These are phyloP conservation scores for Leucopsar rothschildi DNA, from an alignment of 2,113 vertebrate species.

Conservation along the genomic window DNA sequence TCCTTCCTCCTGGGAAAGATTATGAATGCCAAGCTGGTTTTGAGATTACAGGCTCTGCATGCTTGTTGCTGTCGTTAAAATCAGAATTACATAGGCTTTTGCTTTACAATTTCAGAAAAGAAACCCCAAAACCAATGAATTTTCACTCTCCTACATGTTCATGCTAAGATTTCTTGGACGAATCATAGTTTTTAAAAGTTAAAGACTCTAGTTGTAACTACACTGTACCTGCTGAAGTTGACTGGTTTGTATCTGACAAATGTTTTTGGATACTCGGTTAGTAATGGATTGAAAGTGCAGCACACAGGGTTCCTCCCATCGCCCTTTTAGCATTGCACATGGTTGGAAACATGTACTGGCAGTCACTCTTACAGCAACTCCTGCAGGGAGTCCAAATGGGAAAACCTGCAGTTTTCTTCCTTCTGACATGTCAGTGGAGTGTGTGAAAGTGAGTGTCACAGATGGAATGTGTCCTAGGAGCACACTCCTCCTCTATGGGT, in stretches of 20 bases:
- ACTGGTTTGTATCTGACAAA: not conserved
- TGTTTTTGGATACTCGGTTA: not conserved
- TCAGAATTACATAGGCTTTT: not conserved
- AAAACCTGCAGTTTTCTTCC: not conserved
- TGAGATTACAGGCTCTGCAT: not conserved
- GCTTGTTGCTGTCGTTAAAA: not conserved
- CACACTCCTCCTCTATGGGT: rapidly evolving
- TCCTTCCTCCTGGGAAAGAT: not conserved
- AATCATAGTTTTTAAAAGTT: not conserved
- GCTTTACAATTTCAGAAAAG: not conserved
- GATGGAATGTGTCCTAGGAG: not conserved
- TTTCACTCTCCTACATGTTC: not conserved
- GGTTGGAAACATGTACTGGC: not conserved
- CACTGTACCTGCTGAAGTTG: not conserved
- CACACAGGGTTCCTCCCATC: rapidly evolving
- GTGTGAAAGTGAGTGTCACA: rapidly evolving
- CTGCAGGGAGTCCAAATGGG: not conserved
- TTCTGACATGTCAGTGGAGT: not conserved
- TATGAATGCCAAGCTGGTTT: not conserved
- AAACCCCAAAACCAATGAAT: not conserved
- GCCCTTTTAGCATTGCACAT: not conserved
- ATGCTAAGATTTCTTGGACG: not conserved
- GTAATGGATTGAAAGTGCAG: not conserved
- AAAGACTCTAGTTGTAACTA: not conserved
- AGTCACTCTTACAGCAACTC: not conserved